Base-by-base conservation (phyloP, 2,888 invertebrate genomes). In the Diarsia rubi region DNA sequence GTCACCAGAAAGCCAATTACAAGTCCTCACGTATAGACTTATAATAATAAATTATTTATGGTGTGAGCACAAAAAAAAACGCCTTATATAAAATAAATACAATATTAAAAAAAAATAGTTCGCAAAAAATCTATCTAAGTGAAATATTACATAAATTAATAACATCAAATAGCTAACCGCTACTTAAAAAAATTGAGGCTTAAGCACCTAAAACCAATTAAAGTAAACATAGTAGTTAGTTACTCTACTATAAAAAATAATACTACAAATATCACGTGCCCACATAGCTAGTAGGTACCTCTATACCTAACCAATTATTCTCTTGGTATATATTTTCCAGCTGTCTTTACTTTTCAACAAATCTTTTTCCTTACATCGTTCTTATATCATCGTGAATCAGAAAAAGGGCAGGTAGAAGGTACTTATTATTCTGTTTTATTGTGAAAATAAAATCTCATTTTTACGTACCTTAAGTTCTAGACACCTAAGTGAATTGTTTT, bases 361-460 rank as follows among this genome's bases (percentile, higher is more conserved):
- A 68, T 24, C 12, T 3, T 57, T 73, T 71, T 27, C 45, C 59
- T 42, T n/a, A 3, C 21, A 3, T 2, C 11, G 52, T 31, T 45
- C 12, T 45, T 60, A 19, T 11, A 60, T 64, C 24, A 45, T 72
- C 74, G 44, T 74, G 62, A 57, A 37, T 37, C 31, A 49, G 11
- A n/a, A 74, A 49, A 24, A 57, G 24, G 16, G 54, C 24, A 54
- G 5, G 14, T 24, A 24, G 54, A 12, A 11, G 9, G 16, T 37
- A 16, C 16, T 16, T 45, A 14, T n/a, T 44, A 27, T 44, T n/a
- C n/a, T n/a, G 16, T 37, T 71, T 44, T 71, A 14, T 37, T 57
- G 11, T 14, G 14, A 45, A 57, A 57, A 54, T 74, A 45, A 60
- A 74, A 63, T 54, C n/a, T 54, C 24, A 24, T 19, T 69, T 49